A percentile compares a stretch with the other conserved stretches of the same genome.
Conservation (phyloP, 2,113 vertebrate species). For the Orycteropus afer region DNA sequence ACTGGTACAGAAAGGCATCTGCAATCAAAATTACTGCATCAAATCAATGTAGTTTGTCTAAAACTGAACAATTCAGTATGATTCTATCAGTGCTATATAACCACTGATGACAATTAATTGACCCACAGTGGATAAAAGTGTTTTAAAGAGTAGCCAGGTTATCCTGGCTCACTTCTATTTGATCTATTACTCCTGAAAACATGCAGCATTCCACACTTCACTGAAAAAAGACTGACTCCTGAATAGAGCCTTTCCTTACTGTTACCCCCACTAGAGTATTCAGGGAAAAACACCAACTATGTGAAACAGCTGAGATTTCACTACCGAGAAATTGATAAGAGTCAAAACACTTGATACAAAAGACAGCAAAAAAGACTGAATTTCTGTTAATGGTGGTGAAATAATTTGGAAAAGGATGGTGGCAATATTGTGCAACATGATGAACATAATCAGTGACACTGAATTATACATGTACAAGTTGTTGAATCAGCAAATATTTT, state of each 20-base stretch:
- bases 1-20: not conserved
- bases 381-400: too few species aligned
- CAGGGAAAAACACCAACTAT: not conserved
- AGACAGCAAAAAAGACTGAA: not conserved
- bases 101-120: not conserved
- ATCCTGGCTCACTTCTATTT: conserved; percentile 25
- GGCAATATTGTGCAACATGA: too few species aligned
- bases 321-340: not conserved
- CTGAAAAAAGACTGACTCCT: not conserved
- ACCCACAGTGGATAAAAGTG: not conserved
- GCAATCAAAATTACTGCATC: conserved; percentile 27
- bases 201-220: not conserved
- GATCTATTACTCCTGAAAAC: not conserved
- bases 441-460: too few species aligned
- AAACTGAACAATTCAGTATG: not conserved
- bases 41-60: too few species aligned
- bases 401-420: too few species aligned
- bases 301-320: not conserved
- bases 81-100: not conserved
- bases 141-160: not conserved
- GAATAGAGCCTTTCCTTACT: not conserved
- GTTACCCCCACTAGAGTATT: not conserved
- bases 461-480: too few species aligned
- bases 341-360: not conserved
- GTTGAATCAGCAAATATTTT: too few species aligned